Evolutionary conservation across 1,140 invertebrate genomes (phyloP), one percentile per base, ranked within the genome.

Genomic region (Phenacoccus solenopsis): DNA sequence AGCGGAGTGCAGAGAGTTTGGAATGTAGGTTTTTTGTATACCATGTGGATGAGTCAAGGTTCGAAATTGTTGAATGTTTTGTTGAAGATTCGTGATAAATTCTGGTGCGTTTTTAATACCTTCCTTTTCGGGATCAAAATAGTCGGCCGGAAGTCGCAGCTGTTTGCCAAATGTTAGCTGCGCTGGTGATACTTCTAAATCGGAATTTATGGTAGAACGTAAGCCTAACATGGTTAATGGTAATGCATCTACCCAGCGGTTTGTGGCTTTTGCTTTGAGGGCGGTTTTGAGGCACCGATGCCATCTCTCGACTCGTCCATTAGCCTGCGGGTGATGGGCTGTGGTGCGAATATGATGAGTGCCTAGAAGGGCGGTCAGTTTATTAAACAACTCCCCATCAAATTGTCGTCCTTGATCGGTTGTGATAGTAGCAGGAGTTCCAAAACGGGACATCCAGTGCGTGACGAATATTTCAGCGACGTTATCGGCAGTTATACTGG

Each of bases 401-500:
- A 80, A 81, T 72, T 81, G 79, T 1, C 73, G 38, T 0, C 77
- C 75, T 74, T 72, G 77, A 69, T 83, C 81, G 0, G 79, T 80
- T 0, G 77, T 81, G 7, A 82, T 76, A 3, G 25, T 61, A 0
- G 22, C 2, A 4, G 79, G 78, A 1, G 71, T 27, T 0, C 81
- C 80, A 72, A 77, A 82, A 12, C 77, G 73, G 0, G 75, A 30
- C 10, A 81, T 74, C 76, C 77, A 80, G 2, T 59, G 28, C 0
- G 38, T 70, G n/a, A n/a, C n/a, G n/a, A n/a, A n/a, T n/a, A n/a
- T n/a, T n/a, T n/a, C n/a, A n/a, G n/a, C n/a, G n/a, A n/a, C 20
- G 13, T n/a, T 10, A 49, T 78, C n/a, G n/a, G 79, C 73, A 24
- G 72, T 72, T 13, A 77, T 77, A 28, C 72, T 59, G 7, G 69